These are phyloP conservation scores for Microchirus variegatus DNA, from an alignment of 2,797 vertebrate species.

Conservation along the genomic window DNA sequence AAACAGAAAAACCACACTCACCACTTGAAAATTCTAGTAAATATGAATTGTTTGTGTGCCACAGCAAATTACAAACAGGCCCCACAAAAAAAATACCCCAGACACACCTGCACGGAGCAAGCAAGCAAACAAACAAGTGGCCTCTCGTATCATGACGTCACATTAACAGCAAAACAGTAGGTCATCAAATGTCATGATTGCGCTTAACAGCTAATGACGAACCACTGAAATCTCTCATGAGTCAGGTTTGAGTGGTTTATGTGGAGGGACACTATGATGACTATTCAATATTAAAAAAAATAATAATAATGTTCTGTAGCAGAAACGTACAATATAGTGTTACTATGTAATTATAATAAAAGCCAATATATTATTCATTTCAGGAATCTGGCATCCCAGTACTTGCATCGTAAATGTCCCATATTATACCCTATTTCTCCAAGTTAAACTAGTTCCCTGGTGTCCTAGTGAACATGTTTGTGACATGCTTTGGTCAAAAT, in stretches of 20 bases:
- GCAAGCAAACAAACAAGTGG: constrained; percentile 31
- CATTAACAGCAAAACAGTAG: not conserved
- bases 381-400: too few species aligned
- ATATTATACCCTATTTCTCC: too few species aligned
- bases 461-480: too few species aligned
- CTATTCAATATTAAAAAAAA: too few species aligned
- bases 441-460: too few species aligned
- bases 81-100: constrained; percentile 12
- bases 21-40: constrained; percentile 37
- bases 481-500: too few species aligned
- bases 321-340: too few species aligned
- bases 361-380: too few species aligned
- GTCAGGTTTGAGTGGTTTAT: not conserved
- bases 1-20: constrained; percentile 42
- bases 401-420: too few species aligned
- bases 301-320: too few species aligned
- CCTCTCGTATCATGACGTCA: constrained; percentile 5
- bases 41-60: constrained; percentile 19
- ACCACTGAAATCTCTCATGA: not conserved
- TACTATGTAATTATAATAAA: too few species aligned
- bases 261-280: not conserved
- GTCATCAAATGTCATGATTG: too few species aligned
- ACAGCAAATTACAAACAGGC: constrained; percentile 45
- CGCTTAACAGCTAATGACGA: not conserved
- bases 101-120: constrained; percentile 54